phyloP scores from a whole-genome alignment of 2,797 vertebrate species.

The Fundulus diaphanus region DNA sequence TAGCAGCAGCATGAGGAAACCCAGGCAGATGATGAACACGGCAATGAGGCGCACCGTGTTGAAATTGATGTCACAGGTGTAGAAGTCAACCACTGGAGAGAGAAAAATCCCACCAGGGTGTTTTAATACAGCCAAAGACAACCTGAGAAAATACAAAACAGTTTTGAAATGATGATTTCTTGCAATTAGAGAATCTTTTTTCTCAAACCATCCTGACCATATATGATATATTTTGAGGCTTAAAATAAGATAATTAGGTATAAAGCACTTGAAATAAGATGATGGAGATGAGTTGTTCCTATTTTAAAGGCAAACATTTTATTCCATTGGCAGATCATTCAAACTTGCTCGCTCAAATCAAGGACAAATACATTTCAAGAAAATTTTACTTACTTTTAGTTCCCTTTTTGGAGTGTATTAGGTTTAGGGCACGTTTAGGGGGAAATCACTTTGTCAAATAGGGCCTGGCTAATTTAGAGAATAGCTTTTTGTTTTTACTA shows the following conservation, averaged over 20 bases:
- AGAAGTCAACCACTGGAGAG: slow-evolving; percentile 93
- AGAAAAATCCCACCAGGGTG: slow-evolving; percentile 29
- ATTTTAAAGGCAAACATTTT: too few relatives aligned
- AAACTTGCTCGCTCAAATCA: too few relatives aligned
- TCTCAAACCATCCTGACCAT: neutral
- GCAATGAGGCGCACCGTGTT: slow-evolving; percentile 95
- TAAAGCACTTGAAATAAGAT: too few relatives aligned
- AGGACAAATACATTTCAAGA: too few relatives aligned
- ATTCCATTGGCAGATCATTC: too few relatives aligned
- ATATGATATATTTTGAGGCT: too few relatives aligned
- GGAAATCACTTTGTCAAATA: neutral
- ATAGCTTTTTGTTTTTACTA: neutral
- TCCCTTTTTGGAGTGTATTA: too few relatives aligned
- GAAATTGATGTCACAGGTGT: slow-evolving; percentile 94
- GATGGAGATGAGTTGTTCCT: too few relatives aligned
- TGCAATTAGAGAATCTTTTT: neutral
- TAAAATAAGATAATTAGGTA: too few relatives aligned
- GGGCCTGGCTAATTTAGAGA: neutral
- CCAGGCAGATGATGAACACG: slow-evolving; percentile 94
- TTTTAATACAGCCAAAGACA: neutral
- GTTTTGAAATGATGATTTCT: neutral
- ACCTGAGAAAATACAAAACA: neutral
- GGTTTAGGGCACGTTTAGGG: too few relatives aligned
- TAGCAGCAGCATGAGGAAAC: slow-evolving; percentile 94
- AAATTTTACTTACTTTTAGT: too few relatives aligned